Evolutionary conservation across 2,888 invertebrate species (phyloP), one percentile per base, ranked within the genome.

Genomic region (Peribatodes rhomboidaria): DNA sequence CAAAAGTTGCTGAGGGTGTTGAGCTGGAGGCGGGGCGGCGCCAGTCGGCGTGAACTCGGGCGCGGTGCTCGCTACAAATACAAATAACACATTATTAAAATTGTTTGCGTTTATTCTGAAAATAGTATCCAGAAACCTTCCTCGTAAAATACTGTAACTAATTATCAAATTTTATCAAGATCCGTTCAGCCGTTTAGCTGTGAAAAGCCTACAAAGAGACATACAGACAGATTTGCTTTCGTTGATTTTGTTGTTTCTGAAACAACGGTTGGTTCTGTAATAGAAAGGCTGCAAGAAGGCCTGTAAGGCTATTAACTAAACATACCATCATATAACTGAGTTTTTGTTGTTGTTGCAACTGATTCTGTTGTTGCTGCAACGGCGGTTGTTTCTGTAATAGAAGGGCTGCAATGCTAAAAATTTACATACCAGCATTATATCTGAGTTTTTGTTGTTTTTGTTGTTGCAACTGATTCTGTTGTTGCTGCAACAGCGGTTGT

Each of bases 301-400:
- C n/a, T n/a, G n/a, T 18, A 37, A n/a, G n/a, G n/a, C 1, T n/a
- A n/a, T 14, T 0, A 31, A 11, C 22, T 1, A 16, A 49, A 69
- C 76, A 71, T 54, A 88, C 89, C 88, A 61, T 81, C 82, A 69
- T 84, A 73, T 88, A 87, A 81, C 86, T 79, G 41, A 81, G 83
- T 68, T 77, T 80, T 42, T 73, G 79, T 56, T 79, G 77, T 20
- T 58, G 74, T 33, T 57, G 77, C 10, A 65, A 73, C 6, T 20
- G 8, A 20, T 1, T 13, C 11, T n/a, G 7, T 10, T 37, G 3
- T n/a, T 27, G 22, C n/a, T 22, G 20, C 20, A 20, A 20, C 20
- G 10, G 16, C 41, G 9, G 1, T 7, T 16, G 7, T 41, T 0
- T 1, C 16, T 2, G n/a, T n/a, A n/a, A n/a, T n/a, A n/a, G n/a